These are phyloP conservation scores for Hippocampus abdominalis DNA, from an alignment of 2,113 vertebrate species.

Conservation along the genomic window DNA sequence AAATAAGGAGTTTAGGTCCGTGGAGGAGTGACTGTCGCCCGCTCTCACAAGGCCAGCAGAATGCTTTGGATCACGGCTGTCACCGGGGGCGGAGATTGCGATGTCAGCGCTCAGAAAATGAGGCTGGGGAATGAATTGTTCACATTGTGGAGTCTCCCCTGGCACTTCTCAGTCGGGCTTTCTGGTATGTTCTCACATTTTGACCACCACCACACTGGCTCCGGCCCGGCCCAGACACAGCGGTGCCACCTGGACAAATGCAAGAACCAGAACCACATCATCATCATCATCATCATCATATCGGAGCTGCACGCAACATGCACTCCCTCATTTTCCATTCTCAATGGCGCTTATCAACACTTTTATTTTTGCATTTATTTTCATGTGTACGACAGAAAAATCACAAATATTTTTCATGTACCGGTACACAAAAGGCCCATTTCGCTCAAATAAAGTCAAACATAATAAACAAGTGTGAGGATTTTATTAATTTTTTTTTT, in stretches of 20 bases:
- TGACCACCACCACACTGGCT: constrained; percentile 90
- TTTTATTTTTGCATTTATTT: no score
- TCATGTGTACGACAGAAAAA: no score
- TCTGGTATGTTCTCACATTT: background rate
- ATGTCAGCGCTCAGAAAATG: background rate
- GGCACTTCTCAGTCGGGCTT: background rate
- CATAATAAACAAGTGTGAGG: no score
- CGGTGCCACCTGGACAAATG: constrained; percentile 82
- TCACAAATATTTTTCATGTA: no score
- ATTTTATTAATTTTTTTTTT: no score
- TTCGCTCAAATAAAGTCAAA: no score
- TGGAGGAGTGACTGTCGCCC: constrained; percentile 22
- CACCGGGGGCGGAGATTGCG: constrained; percentile 11
- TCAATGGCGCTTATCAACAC: no score
- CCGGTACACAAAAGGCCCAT: no score
- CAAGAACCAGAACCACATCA: background rate
- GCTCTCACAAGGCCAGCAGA: constrained; percentile 25
- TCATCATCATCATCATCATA: background rate
- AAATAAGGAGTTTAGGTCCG: constrained; percentile 14
- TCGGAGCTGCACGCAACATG: background rate
- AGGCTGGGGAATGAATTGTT: background rate
- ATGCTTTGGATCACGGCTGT: constrained; percentile 9
- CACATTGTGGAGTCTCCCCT: constrained; percentile 12
- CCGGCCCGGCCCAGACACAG: constrained; percentile 94
- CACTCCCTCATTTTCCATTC: no score